phyloP scores from a whole-genome alignment of 2,797 vertebrate genomes.

The Oreonectes daqikongensis region DNA sequence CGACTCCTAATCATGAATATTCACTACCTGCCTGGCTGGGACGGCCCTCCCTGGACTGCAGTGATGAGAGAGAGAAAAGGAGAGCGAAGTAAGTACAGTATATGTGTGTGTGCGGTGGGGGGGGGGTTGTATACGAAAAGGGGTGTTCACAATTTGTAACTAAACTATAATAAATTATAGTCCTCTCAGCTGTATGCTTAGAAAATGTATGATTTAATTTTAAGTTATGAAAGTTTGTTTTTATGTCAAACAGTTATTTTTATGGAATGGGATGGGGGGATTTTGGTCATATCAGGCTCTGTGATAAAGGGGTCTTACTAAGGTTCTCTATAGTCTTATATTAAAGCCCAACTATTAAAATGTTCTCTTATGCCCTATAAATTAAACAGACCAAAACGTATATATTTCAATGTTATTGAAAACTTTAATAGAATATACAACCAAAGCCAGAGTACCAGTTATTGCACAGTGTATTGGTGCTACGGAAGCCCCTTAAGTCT shows the following conservation, averaged over 20 bases:
- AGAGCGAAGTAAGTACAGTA: background rate
- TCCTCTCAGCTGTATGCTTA: background rate
- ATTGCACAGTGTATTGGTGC: too few relatives aligned
- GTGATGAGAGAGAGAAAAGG: background rate
- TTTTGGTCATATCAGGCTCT: too few relatives aligned
- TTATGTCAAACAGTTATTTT: background rate
- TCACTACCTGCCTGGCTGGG: conserved; percentile 66
- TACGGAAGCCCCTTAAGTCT: too few relatives aligned
- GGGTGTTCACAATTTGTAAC: background rate
- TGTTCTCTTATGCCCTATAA: too few relatives aligned
- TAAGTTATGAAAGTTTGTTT: conserved; percentile 5
- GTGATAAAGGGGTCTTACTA: too few relatives aligned
- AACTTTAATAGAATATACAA: too few relatives aligned
- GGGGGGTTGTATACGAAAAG: background rate
- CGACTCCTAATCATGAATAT: conserved; percentile 78
- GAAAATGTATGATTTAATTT: background rate
- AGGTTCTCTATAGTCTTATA: background rate
- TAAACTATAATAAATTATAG: background rate
- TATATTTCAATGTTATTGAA: too few relatives aligned
- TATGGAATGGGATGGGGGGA: too few relatives aligned
- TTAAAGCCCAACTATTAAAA: too few relatives aligned
- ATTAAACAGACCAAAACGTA: too few relatives aligned
- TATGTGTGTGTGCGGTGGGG: conserved; percentile 40
- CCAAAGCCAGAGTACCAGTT: too few relatives aligned
- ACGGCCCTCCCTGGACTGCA: conserved; percentile 46